Conservation (phyloP, 2,113 vertebrate genomes). For the Sus scrofa region DNA sequence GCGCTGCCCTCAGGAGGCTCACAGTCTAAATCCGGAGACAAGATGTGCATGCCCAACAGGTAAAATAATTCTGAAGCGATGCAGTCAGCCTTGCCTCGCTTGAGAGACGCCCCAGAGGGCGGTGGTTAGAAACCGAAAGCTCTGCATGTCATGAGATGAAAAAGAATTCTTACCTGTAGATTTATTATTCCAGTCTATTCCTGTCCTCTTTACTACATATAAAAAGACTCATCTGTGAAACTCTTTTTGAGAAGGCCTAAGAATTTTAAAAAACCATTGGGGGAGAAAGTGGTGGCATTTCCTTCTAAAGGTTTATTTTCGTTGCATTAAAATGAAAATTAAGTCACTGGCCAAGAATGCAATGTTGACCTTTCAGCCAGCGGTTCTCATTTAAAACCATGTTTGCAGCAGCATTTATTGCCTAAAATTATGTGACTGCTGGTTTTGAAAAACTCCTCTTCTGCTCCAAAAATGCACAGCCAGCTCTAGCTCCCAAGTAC, state of each 20-base stretch:
- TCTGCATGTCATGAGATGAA: not conserved
- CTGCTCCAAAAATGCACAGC: conserved; percentile 16
- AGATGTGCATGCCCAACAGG: not conserved
- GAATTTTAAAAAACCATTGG: not conserved
- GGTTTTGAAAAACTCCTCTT: conserved; percentile 18
- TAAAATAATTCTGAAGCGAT: not conserved
- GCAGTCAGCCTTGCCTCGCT: not conserved
- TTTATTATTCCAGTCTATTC: not conserved
- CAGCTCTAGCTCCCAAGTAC: not conserved
- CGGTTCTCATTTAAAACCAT: conserved; percentile 32
- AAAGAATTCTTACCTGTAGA: not conserved
- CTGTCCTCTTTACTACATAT: not conserved
- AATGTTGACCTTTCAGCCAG: not conserved
- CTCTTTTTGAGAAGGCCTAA: not conserved
- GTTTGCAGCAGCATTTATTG: not conserved
- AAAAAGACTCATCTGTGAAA: not conserved
- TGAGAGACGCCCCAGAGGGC: not conserved
- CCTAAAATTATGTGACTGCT: not conserved
- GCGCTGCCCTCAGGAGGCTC: not conserved
- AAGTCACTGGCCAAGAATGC: conserved; percentile 53
- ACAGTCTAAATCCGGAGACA: not conserved
- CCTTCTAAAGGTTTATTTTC: conserved; percentile 55
- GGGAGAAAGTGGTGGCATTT: conserved; percentile 12
- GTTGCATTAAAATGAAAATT: conserved; percentile 56
- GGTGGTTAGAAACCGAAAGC: not conserved